Evolutionary conservation across 1,140 invertebrate species (phyloP).

Genomic region (Medauroidea extradentata): DNA sequence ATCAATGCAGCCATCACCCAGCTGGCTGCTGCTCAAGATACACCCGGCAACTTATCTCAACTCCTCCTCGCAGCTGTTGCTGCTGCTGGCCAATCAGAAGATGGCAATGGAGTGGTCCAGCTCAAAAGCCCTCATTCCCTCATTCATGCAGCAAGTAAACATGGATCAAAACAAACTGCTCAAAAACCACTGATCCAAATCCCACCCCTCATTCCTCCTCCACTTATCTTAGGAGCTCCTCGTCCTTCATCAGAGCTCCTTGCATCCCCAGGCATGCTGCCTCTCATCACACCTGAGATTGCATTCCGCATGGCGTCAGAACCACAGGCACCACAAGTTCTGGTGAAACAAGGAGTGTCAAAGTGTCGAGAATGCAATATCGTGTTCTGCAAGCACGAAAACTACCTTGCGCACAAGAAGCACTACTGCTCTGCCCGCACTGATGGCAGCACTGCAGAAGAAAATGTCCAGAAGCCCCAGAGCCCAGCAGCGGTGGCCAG

Average conservation of each 20-base stretch:
- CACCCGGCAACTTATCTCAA: slow-evolving; percentile 20
- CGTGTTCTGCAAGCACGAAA: slow-evolving; percentile 94
- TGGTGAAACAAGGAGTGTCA: slow-evolving; percentile 77
- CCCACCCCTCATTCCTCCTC: slow-evolving; percentile 24
- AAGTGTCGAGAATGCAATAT: slow-evolving; percentile 97
- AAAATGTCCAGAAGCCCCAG: slow-evolving; percentile 24
- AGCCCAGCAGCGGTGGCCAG: slow-evolving; percentile 3
- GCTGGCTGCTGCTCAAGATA: neutral
- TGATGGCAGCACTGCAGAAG: slow-evolving; percentile 42
- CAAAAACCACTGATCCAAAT: neutral
- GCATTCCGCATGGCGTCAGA: slow-evolving; percentile 10
- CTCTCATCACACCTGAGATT: slow-evolving; percentile 11
- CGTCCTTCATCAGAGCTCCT: slow-evolving; percentile 32
- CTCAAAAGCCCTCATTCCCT: neutral
- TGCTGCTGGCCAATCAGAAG: slow-evolving; percentile 22
- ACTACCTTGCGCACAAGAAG: slow-evolving; percentile 89
- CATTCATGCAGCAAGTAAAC: too few relatives aligned
- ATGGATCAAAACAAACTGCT: too few relatives aligned
- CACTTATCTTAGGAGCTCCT: slow-evolving; percentile 34
- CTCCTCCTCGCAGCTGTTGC: slow-evolving; percentile 30
- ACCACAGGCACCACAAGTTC: slow-evolving; percentile 57
- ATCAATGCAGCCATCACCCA: slow-evolving; percentile 3
- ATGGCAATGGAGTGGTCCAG: neutral
- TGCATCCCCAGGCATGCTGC: neutral
- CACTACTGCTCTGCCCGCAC: slow-evolving; percentile 83